These are phyloP conservation scores for sheep (Ovis aries) DNA, from an alignment of 2,113 vertebrate species.

Conservation along the genomic window DNA sequence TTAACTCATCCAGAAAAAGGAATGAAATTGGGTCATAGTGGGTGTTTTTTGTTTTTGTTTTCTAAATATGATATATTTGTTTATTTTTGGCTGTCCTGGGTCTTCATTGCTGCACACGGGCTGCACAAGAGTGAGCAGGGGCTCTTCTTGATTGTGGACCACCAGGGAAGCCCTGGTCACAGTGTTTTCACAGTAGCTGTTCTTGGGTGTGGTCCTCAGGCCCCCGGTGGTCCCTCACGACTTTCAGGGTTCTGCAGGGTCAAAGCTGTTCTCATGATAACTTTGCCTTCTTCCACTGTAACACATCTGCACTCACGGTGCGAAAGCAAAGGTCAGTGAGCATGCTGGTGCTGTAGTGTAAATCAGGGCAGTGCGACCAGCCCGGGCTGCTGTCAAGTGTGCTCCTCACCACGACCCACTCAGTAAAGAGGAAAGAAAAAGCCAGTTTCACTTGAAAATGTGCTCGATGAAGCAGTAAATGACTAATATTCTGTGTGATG, in stretches of 20 bases:
- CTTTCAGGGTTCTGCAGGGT: background rate
- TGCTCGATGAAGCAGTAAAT: background rate
- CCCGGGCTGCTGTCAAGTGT: background rate
- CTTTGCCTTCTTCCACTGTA: background rate
- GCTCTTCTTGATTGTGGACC: background rate
- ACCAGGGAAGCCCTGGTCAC: background rate
- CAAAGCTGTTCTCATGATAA: background rate
- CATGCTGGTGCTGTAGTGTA: background rate
- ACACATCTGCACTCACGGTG: background rate
- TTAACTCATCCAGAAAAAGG: background rate
- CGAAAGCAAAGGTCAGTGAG: background rate
- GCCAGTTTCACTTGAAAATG: background rate
- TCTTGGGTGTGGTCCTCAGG: background rate
- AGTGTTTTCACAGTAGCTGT: background rate
- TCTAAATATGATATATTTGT: background rate
- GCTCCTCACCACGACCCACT: fast-evolving
- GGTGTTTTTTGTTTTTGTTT: background rate
- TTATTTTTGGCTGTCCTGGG: background rate
- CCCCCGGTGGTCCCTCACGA: background rate
- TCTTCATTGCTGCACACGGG: background rate
- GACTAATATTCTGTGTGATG: background rate
- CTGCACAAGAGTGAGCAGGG: background rate
- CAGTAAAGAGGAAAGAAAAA: background rate
- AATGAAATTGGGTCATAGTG: background rate
- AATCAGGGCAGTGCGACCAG: background rate